Evolutionary conservation across 2,113 vertebrate genomes (phyloP), one percentile per base, ranked within the genome.

Genomic region (Megaceryle torquata): DNA sequence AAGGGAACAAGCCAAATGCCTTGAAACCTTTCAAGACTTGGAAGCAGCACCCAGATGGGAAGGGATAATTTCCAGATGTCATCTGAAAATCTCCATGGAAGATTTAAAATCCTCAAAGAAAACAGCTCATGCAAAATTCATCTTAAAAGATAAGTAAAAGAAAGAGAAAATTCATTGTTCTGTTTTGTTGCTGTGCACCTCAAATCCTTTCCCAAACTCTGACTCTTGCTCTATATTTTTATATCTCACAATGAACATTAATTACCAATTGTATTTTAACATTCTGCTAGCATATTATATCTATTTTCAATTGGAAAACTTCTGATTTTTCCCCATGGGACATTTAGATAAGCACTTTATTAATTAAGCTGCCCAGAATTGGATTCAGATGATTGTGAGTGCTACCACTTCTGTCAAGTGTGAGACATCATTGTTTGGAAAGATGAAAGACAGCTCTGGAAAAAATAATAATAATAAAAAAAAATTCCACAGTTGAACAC

Each of bases 301-400:
- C 81, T 92, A 65, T 92, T 96, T 96, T 94, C 82, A 86, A 60
- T 86, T 88, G 48, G 86, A 92, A 92, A 94, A 86, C 6, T 92
- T 86, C 17, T 31, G 37, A 4, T 74, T 80, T 90, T 85, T 60
- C 21, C 69, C 91, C 64, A 48, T 29, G 29, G 75, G 88, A 59
- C 81, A 94, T 92, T 91, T 87, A 93, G 94, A 97, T 95, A 94
- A 96, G 71, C 43, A 83, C 76, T 93, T 92, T 79, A 96, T 95
- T 95, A 96, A 97, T 96, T 94, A 96, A 86, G 60, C 72, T 91
- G 75, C 60, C 75, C 5, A 9, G 70, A 84, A 93, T 20, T 91
- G 37, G 85, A 89, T 88, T 86, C 26, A 61, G 81, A 95, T 93
- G 78, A 86, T 22, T 94, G 90, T 71, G 35, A 88, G 28, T 48